Evolutionary conservation across 2,113 vertebrate genomes (phyloP), one percentile per base, ranked within the genome.

Genomic region (Caloenas nicobarica): DNA sequence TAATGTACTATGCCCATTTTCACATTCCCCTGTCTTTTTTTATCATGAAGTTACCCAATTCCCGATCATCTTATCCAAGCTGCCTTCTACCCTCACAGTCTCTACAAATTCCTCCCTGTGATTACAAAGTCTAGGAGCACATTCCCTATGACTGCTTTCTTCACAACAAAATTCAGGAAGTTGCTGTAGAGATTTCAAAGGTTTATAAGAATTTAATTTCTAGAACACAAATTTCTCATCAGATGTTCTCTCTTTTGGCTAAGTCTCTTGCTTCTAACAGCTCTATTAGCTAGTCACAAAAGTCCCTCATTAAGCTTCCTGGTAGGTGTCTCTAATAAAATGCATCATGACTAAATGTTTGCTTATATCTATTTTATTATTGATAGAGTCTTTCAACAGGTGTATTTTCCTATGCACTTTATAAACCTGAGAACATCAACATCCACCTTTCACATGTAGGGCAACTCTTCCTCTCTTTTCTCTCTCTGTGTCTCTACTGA

Each of bases 401-500:
- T 29, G 11, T 42, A 17, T 83, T 92, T 82, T 28, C 26, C 12
- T 15, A 6, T 34, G 31, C 5, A 11, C 5, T 76, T 80, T 38
- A 34, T 29, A 77, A 56, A 83, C 10, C 13, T 48, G 22, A 77
- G n/a, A 88, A 61, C 7, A 33, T 66, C 9, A 54, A 10, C 13
- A 38, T 26, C 9, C 7, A 56, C 26, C 44, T 72, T 76, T 76
- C 26, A 48, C 17, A 24, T 13, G 4, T 11, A 62, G 16, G 16
- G 14, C 16, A 85, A 56, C 4, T 16, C 2, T 44, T 80, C 13
- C 17, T 54, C 6, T 71, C 24, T 18, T 29, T 68, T 86, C 26
- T 60, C 6, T 58, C 24, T 87, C 0, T 0, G 0, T 8, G 1
- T 36, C 19, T 84, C 28, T 19, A 46, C 9, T 8, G 6, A 36